A percentile compares a stretch with the other conserved stretches of the same genome.
These are phyloP conservation scores for Heliocidaris tuberculata DNA, from an alignment of 35 echinoderm and acorn worm genomes.

Conservation along the genomic window DNA sequence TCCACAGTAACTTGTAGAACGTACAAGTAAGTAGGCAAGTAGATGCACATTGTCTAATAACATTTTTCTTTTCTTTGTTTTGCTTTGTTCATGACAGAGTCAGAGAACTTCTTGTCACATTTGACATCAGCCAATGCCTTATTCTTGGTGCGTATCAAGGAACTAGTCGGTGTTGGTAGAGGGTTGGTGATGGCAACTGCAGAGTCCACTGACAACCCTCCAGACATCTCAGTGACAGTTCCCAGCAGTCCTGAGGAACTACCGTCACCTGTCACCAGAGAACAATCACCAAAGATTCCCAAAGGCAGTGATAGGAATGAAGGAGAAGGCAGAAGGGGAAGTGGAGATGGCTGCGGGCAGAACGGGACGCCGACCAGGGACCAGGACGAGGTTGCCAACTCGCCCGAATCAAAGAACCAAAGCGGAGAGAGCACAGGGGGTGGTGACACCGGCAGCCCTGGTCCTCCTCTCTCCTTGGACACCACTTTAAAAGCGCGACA, in stretches of 20 bases:
- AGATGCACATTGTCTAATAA: no score
- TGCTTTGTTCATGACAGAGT: background rate
- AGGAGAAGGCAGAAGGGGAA: background rate
- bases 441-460: background rate
- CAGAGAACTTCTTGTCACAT: background rate
- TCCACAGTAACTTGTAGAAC: no score
- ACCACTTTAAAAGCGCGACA: background rate
- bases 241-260: conserved; percentile 37
- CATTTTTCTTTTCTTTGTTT: background rate
- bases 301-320: background rate
- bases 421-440: background rate
- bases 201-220: background rate
- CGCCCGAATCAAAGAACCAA: background rate
- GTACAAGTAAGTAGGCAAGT: no score
- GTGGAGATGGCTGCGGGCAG: background rate
- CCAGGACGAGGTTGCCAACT: background rate
- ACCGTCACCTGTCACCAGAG: background rate
- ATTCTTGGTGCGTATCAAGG: background rate
- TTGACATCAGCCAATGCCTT: background rate
- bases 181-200: background rate
- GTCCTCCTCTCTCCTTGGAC: background rate
- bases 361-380: background rate
- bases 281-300: background rate
- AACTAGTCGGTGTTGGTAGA: background rate
- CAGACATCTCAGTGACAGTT: conserved; percentile 36